Evolutionary conservation across 2,113 vertebrate genomes (phyloP).

Genomic region (Tyrannus savana): DNA sequence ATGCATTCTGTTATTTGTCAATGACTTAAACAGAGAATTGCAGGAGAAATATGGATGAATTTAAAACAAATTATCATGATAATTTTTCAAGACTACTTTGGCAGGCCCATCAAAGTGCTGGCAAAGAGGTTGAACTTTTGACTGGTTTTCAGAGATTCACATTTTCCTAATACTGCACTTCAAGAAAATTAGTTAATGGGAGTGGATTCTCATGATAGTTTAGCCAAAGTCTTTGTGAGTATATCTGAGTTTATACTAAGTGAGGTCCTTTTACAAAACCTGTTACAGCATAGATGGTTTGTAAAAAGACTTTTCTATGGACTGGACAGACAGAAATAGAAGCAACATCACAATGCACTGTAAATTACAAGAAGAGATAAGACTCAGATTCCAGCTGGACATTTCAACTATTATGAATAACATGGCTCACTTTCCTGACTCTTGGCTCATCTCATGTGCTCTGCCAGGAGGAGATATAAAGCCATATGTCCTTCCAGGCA

Average conservation of each 20-base stretch:
- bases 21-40: not conserved
- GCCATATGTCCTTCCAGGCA: constrained; percentile 19
- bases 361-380: not conserved
- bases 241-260: not conserved
- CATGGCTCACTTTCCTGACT: not conserved
- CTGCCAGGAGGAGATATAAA: not conserved
- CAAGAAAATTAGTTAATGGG: not conserved
- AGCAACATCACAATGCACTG: not conserved
- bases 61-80: not conserved
- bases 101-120: not conserved
- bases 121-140: not conserved
- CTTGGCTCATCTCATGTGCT: not conserved
- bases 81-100: not conserved
- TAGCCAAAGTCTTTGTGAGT: not conserved
- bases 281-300: not conserved
- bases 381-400: constrained; percentile 27
- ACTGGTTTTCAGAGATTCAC: not conserved
- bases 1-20: not conserved
- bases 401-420: not conserved
- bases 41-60: not conserved
- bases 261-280: not conserved
- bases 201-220: not conserved
- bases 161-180: not conserved
- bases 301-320: not conserved
- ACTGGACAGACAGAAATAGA: not conserved